phyloP scores from a whole-genome alignment of 2,113 vertebrate genomes.

The Rana temporaria region DNA sequence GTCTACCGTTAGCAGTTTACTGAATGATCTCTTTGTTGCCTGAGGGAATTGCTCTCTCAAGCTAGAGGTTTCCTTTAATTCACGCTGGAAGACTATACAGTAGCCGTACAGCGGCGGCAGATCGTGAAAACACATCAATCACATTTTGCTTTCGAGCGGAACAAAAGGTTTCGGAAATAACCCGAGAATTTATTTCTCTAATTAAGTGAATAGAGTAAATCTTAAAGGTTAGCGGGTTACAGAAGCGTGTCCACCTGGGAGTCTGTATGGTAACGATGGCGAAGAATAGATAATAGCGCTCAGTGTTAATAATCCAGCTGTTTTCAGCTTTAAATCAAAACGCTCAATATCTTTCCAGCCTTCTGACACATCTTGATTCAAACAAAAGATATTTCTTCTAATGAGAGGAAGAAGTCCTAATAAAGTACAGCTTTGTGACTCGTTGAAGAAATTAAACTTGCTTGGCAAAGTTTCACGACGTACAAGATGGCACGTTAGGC shows the following conservation, averaged over 20 bases:
- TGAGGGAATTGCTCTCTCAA: too few relatives aligned
- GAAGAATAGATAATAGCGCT: constrained; percentile 1
- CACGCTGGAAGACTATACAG: not conserved
- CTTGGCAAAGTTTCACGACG: too few relatives aligned
- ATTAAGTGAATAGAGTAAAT: constrained; percentile 47
- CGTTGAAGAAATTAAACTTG: too few relatives aligned
- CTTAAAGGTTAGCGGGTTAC: constrained; percentile 33
- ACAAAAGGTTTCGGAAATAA: constrained; percentile 51
- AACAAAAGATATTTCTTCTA: too few relatives aligned
- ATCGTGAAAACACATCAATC: not conserved
- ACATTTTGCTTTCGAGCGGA: constrained; percentile 1
- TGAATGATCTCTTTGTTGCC: too few relatives aligned
- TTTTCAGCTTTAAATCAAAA: constrained; percentile 22
- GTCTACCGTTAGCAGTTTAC: too few relatives aligned
- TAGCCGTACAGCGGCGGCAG: too few relatives aligned
- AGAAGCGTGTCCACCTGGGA: constrained; percentile 14
- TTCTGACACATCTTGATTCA: not conserved
- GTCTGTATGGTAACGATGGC: constrained; percentile 2
- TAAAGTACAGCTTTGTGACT: too few relatives aligned
- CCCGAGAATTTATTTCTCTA: constrained; percentile 46
- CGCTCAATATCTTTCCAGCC: not conserved
- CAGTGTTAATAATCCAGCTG: constrained; percentile 34
- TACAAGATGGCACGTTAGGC: too few relatives aligned
- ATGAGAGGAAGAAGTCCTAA: too few relatives aligned
- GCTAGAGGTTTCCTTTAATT: not conserved